Evolutionary conservation across 2,888 invertebrate species (phyloP).

Genomic region (Pemphredon lugubris): DNA sequence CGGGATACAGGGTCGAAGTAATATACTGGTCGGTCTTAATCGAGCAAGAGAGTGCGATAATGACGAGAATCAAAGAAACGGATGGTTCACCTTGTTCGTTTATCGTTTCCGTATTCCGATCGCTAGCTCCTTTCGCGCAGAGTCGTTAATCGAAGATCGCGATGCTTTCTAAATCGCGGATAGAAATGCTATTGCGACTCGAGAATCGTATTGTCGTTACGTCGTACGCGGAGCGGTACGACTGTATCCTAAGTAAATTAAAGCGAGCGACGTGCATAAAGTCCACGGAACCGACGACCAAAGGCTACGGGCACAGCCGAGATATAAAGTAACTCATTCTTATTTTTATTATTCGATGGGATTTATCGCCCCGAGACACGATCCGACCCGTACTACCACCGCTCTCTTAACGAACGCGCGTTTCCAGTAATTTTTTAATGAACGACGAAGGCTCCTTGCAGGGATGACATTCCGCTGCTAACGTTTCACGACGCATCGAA

Average conservation of each 20-base stretch:
- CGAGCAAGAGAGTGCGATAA: slow-evolving; percentile 26
- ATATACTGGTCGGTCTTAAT: slow-evolving; percentile 54
- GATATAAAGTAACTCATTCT: slow-evolving; percentile 52
- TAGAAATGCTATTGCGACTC: no score
- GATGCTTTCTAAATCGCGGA: no score
- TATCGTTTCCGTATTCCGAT: not conserved
- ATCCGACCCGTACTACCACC: slow-evolving; percentile 29
- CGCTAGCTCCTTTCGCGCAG: no score
- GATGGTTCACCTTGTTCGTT: not conserved
- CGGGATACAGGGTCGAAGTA: slow-evolving; percentile 25
- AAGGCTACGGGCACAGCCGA: slow-evolving; percentile 11
- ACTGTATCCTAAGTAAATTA: slow-evolving; percentile 31
- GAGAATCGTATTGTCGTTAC: no score
- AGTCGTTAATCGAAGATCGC: no score
- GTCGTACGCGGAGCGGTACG: no score
- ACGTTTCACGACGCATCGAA: slow-evolving; percentile 74
- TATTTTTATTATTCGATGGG: slow-evolving; percentile 53
- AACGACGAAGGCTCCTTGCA: slow-evolving; percentile 57
- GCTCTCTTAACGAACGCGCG: slow-evolving; percentile 56
- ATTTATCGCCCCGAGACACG: slow-evolving; percentile 62
- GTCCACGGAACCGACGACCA: not conserved
- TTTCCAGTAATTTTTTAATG: slow-evolving; percentile 68
- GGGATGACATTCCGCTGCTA: slow-evolving; percentile 72
- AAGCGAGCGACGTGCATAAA: slow-evolving; percentile 16
- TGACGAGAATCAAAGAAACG: slow-evolving; percentile 7